phyloP scores from a whole-genome alignment of 2,113 vertebrate genomes.

The Fregata magnificens region DNA sequence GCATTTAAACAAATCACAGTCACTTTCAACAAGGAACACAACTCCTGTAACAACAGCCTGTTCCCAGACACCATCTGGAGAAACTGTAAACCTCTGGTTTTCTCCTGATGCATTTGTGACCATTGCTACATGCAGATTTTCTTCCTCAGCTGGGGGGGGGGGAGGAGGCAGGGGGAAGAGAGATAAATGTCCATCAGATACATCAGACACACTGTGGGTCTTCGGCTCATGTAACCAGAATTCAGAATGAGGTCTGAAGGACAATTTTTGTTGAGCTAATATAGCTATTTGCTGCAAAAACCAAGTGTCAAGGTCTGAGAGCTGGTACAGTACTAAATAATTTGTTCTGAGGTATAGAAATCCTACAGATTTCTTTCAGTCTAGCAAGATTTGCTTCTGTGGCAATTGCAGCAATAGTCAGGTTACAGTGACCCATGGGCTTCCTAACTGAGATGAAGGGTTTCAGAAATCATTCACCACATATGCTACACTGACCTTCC shows the following conservation, averaged over 20 bases:
- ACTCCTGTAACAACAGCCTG: not conserved
- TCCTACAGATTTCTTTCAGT: not conserved
- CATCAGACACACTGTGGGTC: not conserved
- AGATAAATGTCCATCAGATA: not conserved
- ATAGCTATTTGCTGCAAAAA: not conserved
- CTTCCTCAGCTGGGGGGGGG: not conserved
- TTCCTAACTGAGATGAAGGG: not conserved
- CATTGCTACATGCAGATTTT: not conserved
- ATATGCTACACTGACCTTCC: not conserved
- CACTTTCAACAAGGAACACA: not conserved
- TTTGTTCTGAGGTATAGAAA: not conserved
- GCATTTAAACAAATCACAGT: slow-evolving; percentile 9
- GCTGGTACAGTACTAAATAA: not conserved
- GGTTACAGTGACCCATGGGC: not conserved
- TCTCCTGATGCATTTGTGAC: not conserved
- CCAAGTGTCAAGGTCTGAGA: not conserved
- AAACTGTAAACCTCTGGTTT: not conserved
- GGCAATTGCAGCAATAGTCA: not conserved
- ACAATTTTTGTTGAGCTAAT: not conserved
- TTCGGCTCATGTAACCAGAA: not conserved
- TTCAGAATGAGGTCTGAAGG: not conserved
- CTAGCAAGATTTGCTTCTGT: not conserved
- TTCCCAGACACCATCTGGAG: not conserved
- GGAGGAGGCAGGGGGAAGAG: no score
- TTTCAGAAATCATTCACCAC: not conserved